phyloP scores from a whole-genome alignment of 2,888 invertebrate genomes.

The Agrotis exclamationis region DNA sequence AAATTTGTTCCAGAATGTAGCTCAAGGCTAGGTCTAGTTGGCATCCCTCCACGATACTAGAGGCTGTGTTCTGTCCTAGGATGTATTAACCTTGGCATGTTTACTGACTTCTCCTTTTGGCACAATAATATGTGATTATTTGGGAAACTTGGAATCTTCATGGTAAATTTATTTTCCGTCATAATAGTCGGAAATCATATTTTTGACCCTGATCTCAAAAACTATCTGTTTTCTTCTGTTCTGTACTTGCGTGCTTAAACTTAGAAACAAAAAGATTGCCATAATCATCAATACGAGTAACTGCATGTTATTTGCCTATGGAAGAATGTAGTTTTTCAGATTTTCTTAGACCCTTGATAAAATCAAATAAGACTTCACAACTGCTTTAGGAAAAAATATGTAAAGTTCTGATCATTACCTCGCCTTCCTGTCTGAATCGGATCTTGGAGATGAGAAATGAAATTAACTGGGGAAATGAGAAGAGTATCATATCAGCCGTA shows the following conservation, averaged over 20 bases:
- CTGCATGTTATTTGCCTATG: not conserved
- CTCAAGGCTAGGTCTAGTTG: slow-evolving; percentile 51
- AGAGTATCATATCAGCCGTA: too few relatives aligned
- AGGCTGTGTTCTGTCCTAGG: slow-evolving; percentile 40
- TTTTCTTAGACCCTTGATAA: too few relatives aligned
- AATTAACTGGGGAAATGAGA: too few relatives aligned
- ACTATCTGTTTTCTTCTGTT: not conserved
- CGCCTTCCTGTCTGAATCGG: too few relatives aligned
- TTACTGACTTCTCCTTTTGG: slow-evolving; percentile 15
- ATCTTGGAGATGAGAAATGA: too few relatives aligned
- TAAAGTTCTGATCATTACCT: too few relatives aligned
- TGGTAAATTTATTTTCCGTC: not conserved
- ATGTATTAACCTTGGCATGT: slow-evolving; percentile 51
- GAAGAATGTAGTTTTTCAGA: too few relatives aligned
- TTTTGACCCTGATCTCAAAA: not conserved
- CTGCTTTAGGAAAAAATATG: too few relatives aligned
- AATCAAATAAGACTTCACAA: too few relatives aligned
- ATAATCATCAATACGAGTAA: not conserved
- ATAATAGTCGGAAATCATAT: not conserved
- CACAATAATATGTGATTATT: not conserved
- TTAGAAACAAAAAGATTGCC: not conserved
- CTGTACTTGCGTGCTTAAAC: too few relatives aligned
- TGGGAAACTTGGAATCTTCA: not conserved
- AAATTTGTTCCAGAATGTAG: slow-evolving; percentile 38
- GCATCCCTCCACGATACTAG: slow-evolving; percentile 55